Conservation (phyloP, 2,888 invertebrate genomes). For the Netelia inedita region DNA sequence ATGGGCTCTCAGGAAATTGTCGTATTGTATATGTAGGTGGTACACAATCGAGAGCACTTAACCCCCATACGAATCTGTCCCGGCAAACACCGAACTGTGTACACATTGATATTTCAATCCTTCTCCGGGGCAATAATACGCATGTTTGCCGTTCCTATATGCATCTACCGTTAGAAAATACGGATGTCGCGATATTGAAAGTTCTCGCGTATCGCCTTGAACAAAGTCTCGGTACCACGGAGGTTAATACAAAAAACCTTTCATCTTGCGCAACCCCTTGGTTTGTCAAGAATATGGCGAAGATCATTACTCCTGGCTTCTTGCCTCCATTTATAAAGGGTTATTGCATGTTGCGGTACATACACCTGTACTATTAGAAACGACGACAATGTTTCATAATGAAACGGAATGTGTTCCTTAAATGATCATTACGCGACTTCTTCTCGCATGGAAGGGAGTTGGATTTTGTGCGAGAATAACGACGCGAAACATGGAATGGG, state of each 20-base stretch:
- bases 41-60: slow-evolving; percentile 7
- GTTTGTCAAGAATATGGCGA: slow-evolving; percentile 39
- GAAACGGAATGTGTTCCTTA: slow-evolving; percentile 41
- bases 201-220: background rate
- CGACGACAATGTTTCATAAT: slow-evolving; percentile 43
- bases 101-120: slow-evolving; percentile 32
- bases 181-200: background rate
- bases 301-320: slow-evolving; percentile 5
- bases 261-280: slow-evolving; percentile 17
- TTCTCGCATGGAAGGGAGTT: background rate
- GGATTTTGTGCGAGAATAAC: slow-evolving; percentile 6
- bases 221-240: background rate
- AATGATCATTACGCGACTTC: slow-evolving; percentile 39
- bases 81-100: background rate
- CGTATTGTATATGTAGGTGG: too few species aligned
- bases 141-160: background rate
- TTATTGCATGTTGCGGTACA: slow-evolving; percentile 3
- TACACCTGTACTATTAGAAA: background rate
- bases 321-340: slow-evolving; percentile 6
- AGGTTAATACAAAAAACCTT: slow-evolving; percentile 20
- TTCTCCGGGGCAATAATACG: background rate
- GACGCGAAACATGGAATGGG: slow-evolving; percentile 39
- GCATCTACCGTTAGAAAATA: background rate
- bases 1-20: too few species aligned
- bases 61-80: background rate